Evolutionary conservation across 2,888 invertebrate genomes (phyloP).

Genomic region (Steinernema hermaphroditum): DNA sequence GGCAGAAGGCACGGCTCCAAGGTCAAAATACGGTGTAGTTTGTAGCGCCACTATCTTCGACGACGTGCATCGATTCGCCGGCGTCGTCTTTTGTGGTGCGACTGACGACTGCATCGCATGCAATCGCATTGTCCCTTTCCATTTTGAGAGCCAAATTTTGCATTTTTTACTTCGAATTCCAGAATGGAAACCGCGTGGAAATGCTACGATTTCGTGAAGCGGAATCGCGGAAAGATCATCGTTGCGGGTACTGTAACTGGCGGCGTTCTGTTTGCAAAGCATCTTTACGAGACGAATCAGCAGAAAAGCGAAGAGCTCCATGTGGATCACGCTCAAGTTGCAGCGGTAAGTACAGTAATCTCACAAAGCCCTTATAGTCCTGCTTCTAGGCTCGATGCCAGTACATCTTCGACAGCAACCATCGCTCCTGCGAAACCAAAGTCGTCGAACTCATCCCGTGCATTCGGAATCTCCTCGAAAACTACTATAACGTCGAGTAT

Average conservation of each 20-base stretch:
- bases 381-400: neutral
- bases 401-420: constrained; percentile 13
- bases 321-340: neutral
- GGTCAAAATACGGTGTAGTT: constrained; percentile 23
- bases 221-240: constrained; percentile 4
- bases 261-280: neutral
- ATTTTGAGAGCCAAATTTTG: neutral
- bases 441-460: neutral
- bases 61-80: constrained; percentile 4
- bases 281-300: neutral
- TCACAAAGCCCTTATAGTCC: neutral
- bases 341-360: neutral
- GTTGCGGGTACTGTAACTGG: neutral
- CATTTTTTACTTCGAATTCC: neutral
- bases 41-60: constrained; percentile 16
- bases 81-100: neutral
- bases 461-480: neutral
- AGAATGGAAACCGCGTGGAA: constrained; percentile 12
- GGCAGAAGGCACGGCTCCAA: too few relatives aligned
- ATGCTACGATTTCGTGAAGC: neutral
- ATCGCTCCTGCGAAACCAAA: neutral
- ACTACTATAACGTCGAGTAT: constrained; percentile 12
- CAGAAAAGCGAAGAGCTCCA: neutral
- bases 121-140: neutral
- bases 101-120: neutral